phyloP scores from a whole-genome alignment of 2,797 vertebrate genomes.

The Arrhamphus sclerolepis region DNA sequence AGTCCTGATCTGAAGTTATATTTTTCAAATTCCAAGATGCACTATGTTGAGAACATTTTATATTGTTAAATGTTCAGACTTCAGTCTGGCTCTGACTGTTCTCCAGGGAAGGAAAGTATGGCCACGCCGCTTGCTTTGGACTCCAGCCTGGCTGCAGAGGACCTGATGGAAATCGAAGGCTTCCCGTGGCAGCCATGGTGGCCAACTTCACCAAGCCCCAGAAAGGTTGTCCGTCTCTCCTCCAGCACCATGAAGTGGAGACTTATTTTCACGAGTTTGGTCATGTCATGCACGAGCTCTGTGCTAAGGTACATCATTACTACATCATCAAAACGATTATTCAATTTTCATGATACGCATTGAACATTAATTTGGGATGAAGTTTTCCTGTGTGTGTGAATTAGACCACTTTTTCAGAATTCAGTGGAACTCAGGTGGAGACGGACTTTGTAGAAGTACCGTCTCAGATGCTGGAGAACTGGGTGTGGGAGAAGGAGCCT shows the following conservation, averaged over 20 bases:
- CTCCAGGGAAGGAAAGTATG: conserved; percentile 92
- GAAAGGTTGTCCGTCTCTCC: conserved; percentile 82
- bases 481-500: conserved; percentile 95
- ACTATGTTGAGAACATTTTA: too few relatives aligned
- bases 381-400: not conserved
- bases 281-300: conserved; percentile 96
- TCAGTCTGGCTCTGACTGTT: conserved; percentile 6
- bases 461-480: conserved; percentile 97
- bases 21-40: too few relatives aligned
- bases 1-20: too few relatives aligned
- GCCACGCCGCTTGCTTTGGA: conserved; percentile 93
- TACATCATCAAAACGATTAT: not conserved
- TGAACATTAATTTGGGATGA: not conserved
- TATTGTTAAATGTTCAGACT: too few relatives aligned
- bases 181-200: conserved; percentile 91
- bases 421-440: conserved; percentile 94
- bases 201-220: conserved; percentile 89
- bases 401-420: conserved; percentile 90
- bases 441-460: conserved; percentile 96
- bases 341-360: not conserved
- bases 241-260: conserved; percentile 93
- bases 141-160: conserved; percentile 89
- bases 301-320: conserved; percentile 85
- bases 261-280: conserved; percentile 98
- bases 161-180: conserved; percentile 84